A percentile compares a stretch with the other conserved stretches of the same genome.
phyloP scores from a whole-genome alignment of 2,888 invertebrate species.

The Lordiphosa fenestrarum region DNA sequence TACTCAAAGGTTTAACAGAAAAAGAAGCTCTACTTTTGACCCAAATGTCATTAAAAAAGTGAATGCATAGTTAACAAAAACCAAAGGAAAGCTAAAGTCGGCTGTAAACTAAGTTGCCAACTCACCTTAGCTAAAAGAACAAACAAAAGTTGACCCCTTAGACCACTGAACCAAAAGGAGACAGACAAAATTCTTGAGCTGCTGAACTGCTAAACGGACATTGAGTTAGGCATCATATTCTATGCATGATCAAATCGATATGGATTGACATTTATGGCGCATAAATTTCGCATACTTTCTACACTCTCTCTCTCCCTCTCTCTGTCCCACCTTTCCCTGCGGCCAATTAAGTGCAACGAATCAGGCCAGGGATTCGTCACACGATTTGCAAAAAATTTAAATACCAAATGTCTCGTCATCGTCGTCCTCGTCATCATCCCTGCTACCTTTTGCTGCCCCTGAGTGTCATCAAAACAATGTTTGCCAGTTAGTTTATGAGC shows the following conservation, averaged over 20 bases:
- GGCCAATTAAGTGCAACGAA: constrained; percentile 71
- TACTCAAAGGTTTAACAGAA: too few species aligned
- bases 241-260: constrained; percentile 21
- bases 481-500: constrained; percentile 70
- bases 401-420: constrained; percentile 39
- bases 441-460: constrained; percentile 48
- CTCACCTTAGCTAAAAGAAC: too few species aligned
- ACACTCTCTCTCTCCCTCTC: constrained; percentile 23
- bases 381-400: constrained; percentile 63
- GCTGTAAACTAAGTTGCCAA: too few species aligned
- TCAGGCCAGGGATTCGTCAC: constrained; percentile 57
- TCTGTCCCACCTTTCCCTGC: constrained; percentile 8
- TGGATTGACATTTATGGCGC: constrained; percentile 66
- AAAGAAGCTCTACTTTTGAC: too few species aligned
- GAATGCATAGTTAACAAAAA: too few species aligned
- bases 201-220: too few species aligned
- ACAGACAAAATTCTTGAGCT: too few species aligned
- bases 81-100: too few species aligned
- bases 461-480: constrained; percentile 74
- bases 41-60: too few species aligned
- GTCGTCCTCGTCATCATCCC: background rate
- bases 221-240: background rate
- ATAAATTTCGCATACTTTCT: constrained; percentile 63
- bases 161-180: too few species aligned
- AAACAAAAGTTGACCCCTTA: too few species aligned